Evolutionary conservation across 2,888 invertebrate species (phyloP).

Genomic region (Rhagonycha lutea): DNA sequence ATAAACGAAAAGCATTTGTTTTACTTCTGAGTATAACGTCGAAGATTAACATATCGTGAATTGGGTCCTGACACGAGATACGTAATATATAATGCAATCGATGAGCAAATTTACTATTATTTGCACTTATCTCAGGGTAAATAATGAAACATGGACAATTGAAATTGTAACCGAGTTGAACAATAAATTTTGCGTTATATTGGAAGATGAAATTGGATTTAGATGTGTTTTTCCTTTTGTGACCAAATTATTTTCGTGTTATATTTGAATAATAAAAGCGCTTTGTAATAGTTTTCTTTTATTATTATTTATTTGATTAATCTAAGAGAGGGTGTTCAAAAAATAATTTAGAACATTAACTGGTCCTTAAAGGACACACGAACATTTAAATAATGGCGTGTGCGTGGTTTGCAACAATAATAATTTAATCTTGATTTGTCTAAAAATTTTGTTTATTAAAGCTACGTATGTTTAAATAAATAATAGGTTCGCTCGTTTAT

Average conservation of each 20-base stretch:
- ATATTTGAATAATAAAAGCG: neutral
- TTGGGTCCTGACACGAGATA: neutral
- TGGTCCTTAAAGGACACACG: neutral
- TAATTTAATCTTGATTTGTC: neutral
- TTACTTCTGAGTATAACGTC: slow-evolving; percentile 25
- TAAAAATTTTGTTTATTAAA: neutral
- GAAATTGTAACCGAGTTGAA: slow-evolving; percentile 2
- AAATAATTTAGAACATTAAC: neutral
- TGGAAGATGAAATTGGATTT: slow-evolving; percentile 1
- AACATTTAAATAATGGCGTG: neutral
- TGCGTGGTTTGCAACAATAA: neutral
- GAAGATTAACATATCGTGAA: slow-evolving; percentile 19
- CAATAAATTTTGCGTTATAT: neutral
- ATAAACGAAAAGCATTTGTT: slow-evolving; percentile 30
- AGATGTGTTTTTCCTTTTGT: neutral
- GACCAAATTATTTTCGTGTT: neutral
- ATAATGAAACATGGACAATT: slow-evolving; percentile 3
- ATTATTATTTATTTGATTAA: neutral
- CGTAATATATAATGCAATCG: slow-evolving; percentile 7
- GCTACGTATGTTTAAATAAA: neutral
- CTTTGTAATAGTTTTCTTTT: neutral
- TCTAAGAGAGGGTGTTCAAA: neutral
- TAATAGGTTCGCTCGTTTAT: neutral
- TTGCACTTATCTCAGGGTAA: slow-evolving; percentile 12
- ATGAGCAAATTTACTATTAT: slow-evolving; percentile 7